Percentiles rank a stretch among this genome's conserved stretches.
phyloP scores from a whole-genome alignment of 2,113 vertebrate species.

The Bombycilla garrulus region DNA sequence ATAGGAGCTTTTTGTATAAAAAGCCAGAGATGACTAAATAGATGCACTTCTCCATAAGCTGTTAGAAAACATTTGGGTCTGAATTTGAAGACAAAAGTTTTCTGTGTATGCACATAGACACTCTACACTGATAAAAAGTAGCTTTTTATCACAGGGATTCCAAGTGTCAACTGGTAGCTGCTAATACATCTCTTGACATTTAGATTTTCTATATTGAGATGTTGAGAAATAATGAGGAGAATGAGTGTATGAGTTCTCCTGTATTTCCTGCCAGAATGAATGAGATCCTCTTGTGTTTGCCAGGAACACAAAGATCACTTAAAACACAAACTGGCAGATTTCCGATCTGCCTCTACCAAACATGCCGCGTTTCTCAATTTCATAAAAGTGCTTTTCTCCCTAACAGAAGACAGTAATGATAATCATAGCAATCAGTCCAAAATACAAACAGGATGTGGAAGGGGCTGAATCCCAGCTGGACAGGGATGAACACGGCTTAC shows the following conservation, averaged over 20 bases:
- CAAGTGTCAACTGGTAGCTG: conserved; percentile 41
- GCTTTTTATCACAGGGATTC: conserved; percentile 29
- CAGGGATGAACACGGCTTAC: conserved; percentile 89
- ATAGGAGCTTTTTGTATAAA: neutral
- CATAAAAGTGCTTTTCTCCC: conserved; percentile 70
- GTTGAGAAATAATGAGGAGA: conserved; percentile 40
- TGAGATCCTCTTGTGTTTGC: conserved; percentile 46
- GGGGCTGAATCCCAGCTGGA: conserved; percentile 81
- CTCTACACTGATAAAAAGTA: neutral
- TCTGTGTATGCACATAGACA: conserved; percentile 4
- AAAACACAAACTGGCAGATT: conserved; percentile 66
- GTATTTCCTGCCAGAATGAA: conserved; percentile 52
- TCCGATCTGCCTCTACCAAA: conserved; percentile 68
- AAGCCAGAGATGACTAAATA: neutral
- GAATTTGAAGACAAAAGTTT: conserved; percentile 33
- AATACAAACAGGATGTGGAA: conserved; percentile 93
- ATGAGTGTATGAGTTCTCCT: neutral
- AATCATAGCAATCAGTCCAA: conserved; percentile 95
- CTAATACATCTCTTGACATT: conserved; percentile 49
- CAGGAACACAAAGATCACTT: conserved; percentile 51
- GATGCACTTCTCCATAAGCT: neutral
- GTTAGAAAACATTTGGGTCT: conserved; percentile 37
- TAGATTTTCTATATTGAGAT: conserved; percentile 34
- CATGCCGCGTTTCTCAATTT: conserved; percentile 47
- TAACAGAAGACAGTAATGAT: conserved; percentile 94